Conservation (phyloP, 2,797 vertebrate species). For the Ctenochaetus hawaiiensis region DNA sequence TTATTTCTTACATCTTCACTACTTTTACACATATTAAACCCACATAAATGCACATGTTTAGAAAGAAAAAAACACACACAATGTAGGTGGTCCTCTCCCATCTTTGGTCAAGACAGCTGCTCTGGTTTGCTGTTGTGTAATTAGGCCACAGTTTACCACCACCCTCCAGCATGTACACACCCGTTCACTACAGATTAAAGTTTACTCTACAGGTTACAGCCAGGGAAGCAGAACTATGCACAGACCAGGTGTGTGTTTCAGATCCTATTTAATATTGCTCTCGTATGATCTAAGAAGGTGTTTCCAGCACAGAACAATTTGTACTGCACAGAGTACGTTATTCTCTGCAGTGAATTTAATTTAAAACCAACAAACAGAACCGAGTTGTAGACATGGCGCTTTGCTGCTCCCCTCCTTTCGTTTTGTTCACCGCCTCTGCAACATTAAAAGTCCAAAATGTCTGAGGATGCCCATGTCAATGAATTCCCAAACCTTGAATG, state of each 20-base stretch:
- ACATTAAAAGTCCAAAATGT: conserved; percentile 82
- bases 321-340: conserved; percentile 19
- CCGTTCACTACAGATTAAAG: conserved; percentile 24
- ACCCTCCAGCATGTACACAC: not conserved
- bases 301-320: conserved; percentile 31
- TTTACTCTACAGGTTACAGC: conserved; percentile 35
- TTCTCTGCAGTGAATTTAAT: conserved; percentile 53
- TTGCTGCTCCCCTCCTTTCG: conserved; percentile 17
- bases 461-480: conserved; percentile 66
- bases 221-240: conserved; percentile 34
- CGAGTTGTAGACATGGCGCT: conserved; percentile 7
- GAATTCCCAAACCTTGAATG: conserved; percentile 58
- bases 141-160: conserved; percentile 15
- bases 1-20: conserved; percentile 13
- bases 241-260: conserved; percentile 46
- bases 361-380: conserved; percentile 49
- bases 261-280: conserved; percentile 56
- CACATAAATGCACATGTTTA: conserved; percentile 14
- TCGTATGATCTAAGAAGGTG: not conserved
- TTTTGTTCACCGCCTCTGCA: conserved; percentile 27
- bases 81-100: conserved; percentile 37
- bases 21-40: conserved; percentile 7
- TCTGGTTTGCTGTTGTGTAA: conserved; percentile 38
- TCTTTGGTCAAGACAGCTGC: conserved; percentile 25
- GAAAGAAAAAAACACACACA: not conserved